phyloP scores from a whole-genome alignment of 2,113 vertebrate species.

The Rafetus swinhoei region DNA sequence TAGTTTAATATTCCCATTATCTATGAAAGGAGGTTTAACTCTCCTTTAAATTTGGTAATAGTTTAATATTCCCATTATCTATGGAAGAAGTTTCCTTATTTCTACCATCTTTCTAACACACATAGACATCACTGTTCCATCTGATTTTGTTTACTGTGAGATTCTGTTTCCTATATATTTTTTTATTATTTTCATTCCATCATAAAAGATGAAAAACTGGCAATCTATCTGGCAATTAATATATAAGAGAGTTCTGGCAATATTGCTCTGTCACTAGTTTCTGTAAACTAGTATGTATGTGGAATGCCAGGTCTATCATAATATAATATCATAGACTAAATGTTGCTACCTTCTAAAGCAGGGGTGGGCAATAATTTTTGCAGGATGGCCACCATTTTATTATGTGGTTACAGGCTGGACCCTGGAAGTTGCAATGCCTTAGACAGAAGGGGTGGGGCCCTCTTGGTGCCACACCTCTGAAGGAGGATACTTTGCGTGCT shows the following conservation, averaged over 20 bases:
- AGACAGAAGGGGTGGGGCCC: no score
- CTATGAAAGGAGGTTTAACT: no score
- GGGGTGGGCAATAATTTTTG: no score
- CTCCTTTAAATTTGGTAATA: background rate
- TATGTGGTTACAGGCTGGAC: no score
- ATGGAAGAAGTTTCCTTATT: conserved; percentile 1
- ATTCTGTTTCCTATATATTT: conserved; percentile 27
- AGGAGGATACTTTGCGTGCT: no score
- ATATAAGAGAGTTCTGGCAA: background rate
- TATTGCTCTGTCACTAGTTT: conserved; percentile 25
- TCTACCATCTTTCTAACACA: conserved; percentile 31
- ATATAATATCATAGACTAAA: background rate
- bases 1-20: no score
- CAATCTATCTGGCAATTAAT: conserved; percentile 25
- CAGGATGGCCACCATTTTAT: no score
- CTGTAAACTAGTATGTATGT: background rate
- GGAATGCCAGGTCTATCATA: background rate
- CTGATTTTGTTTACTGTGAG: conserved; percentile 20
- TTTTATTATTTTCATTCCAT: background rate
- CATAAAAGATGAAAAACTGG: conserved; percentile 16
- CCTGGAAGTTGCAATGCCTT: no score
- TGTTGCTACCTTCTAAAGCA: conserved; percentile 2
- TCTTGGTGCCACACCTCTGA: no score
- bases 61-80: background rate
- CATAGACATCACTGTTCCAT: background rate